Evolutionary conservation across 2,888 invertebrate genomes (phyloP).

Genomic region (Drosophila pseudotakahashii): DNA sequence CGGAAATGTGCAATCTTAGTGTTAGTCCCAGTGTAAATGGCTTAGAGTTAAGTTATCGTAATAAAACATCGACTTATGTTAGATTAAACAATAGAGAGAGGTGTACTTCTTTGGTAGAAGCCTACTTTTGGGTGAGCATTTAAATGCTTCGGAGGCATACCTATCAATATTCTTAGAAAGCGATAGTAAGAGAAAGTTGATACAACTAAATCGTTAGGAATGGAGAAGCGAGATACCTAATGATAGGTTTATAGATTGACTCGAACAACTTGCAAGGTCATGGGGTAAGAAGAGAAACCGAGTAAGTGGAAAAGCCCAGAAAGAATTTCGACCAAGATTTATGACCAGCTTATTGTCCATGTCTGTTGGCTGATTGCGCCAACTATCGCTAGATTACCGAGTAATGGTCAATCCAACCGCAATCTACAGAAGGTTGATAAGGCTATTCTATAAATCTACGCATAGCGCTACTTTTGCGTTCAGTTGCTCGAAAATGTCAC

Average conservation of each 20-base stretch:
- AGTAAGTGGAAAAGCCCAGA: background rate
- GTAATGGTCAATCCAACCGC: conserved; percentile 29
- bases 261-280: background rate
- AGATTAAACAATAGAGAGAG: background rate
- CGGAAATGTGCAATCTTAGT: conserved; percentile 84
- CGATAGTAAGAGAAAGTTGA: background rate
- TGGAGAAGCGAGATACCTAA: background rate
- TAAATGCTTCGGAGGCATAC: too few species aligned
- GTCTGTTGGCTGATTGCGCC: conserved; percentile 25
- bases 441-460: conserved; percentile 33
- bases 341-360: conserved; percentile 8
- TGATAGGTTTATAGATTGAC: background rate
- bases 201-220: background rate
- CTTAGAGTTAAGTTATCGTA: background rate
- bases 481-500: conserved; percentile 62
- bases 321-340: conserved; percentile 16
- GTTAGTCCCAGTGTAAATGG: conserved; percentile 53
- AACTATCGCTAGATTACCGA: conserved; percentile 27
- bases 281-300: background rate
- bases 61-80: conserved; percentile 6
- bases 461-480: background rate
- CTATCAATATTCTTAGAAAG: background rate
- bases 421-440: conserved; percentile 31
- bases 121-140: conserved; percentile 11
- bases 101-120: background rate